Conservation (phyloP, 2,888 invertebrate genomes). For the Exephanes ischioxanthus region DNA sequence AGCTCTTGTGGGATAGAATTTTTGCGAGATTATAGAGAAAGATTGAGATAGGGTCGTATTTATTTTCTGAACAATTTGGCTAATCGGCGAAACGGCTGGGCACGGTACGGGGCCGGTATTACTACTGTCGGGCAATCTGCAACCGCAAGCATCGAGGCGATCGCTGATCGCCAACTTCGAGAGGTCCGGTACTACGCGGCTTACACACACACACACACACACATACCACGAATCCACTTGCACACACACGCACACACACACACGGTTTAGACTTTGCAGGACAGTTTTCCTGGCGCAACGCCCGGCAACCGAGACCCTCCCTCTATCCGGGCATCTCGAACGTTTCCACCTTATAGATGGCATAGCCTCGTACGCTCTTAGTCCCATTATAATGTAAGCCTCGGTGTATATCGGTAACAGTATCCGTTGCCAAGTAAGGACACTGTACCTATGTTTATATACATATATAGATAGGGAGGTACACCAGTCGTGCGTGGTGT, state of each 20-base stretch:
- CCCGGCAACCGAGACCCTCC: slow-evolving; percentile 33
- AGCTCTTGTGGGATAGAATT: neutral
- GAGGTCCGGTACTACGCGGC: slow-evolving; percentile 17
- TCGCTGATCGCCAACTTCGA: slow-evolving; percentile 57
- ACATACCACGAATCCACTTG: neutral
- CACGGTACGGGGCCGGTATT: slow-evolving; percentile 15
- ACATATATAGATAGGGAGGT: slow-evolving; percentile 25
- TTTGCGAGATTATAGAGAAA: slow-evolving; percentile 2
- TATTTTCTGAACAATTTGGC: slow-evolving; percentile 80
- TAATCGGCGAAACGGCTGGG: slow-evolving; percentile 75
- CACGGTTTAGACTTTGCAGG: slow-evolving; percentile 49
- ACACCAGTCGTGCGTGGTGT: slow-evolving; percentile 69
- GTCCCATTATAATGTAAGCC: slow-evolving; percentile 69
- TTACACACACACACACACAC: neutral
- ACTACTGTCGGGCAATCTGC: slow-evolving; percentile 42
- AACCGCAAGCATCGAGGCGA: slow-evolving; percentile 54
- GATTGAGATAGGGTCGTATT: slow-evolving; percentile 72
- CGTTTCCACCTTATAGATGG: slow-evolving; percentile 58
- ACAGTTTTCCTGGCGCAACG: slow-evolving; percentile 67
- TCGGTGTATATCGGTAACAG: slow-evolving; percentile 58
- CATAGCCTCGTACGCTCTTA: slow-evolving; percentile 62
- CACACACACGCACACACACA: neutral
- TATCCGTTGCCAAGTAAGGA: slow-evolving; percentile 64
- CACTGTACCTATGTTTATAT: slow-evolving; percentile 38
- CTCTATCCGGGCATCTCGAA: slow-evolving; percentile 57